Base-by-base conservation (phyloP, 2,113 vertebrate genomes). In the Sclerurus mexicanus region DNA sequence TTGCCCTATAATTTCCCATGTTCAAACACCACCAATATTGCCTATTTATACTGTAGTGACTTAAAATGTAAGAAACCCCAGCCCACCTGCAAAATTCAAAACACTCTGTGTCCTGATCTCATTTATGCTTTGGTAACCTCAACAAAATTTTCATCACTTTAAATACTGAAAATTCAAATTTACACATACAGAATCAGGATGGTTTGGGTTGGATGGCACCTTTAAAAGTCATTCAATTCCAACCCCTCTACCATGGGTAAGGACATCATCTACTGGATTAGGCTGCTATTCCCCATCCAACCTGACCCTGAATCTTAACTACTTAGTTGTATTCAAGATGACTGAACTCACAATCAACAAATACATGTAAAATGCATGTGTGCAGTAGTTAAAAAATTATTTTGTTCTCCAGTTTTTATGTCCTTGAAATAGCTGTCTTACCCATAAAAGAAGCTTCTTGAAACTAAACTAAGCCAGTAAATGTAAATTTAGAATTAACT, bases 101-200 rank as follows among this genome's bases (percentile, higher is more conserved):
- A 62, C 22, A 37, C 17, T 31, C 19, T 49, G n/a, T 25, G 72
- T 20, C 25, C 8, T 46, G 12, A 49, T 79, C 40, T 76, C 40
- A 62, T 79, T 71, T 62, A 47, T 22, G 37, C 8, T 46, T 10
- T 0, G 0, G 14, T 15, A 64, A 76, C 20, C 6, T 40, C 52
- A 91, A 19, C 39, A 39, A 10, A 11, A 4, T 37, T 73, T 39
- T 55, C 5, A 3, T 28, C 28, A 63, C 8, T 72, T 84, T 14
- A 33, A 87, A 68, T 27, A 46, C 3, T 49, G n/a, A 84, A 74
- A 44, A 78, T 46, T 19, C 21, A 37, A 66, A 79, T 55, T 52
- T 21, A 44, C 23, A 74, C 9, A 71, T 66, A 31, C 0, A 67
- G 17, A 77, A 69, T 19, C 50, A 39, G 22, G 52, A 42, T 35